Evolutionary conservation across 2,888 invertebrate genomes (phyloP), one percentile per base, ranked within the genome.

Genomic region (Amaurobius ferox): DNA sequence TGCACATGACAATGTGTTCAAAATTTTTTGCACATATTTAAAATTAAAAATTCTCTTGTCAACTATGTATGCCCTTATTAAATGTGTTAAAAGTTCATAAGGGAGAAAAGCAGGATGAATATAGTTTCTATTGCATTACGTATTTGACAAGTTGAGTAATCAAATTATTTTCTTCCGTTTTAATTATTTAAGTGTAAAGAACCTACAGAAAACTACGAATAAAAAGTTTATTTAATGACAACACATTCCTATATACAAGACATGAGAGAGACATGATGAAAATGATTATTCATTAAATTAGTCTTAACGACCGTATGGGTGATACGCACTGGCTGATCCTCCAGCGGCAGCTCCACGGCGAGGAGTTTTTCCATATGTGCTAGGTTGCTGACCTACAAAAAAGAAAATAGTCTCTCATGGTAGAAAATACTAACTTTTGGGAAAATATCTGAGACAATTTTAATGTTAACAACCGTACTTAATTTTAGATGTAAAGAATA

Each of bases 201-300:
- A n/a, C n/a, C n/a, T n/a, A n/a, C n/a, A n/a, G n/a, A n/a, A n/a
- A 71, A 79, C 79, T 79, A 80, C 61, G 66, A 77, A 77, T 83
- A 83, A 83, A 78, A 81, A 39, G n/a, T 44, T 83, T 83, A 76
- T 76, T 83, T 81, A 68, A 81, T 62, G 81, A 70, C 81, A 81
- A 40, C 61, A 74, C 30, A 83, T 19, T 48, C n/a, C 77, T 83
- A 83, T 83, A 48, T 83, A 83, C 83, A 83, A 70, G 55, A 77
- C 71, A 71, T 77, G 71, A 13, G 55, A n/a, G n/a, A 71, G 11
- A 32, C 68, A 72, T 76, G 76, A 81, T 81, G 73, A 73, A 55
- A 76, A 64, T 39, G 29, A 32, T 72, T 68, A 70, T 19, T 39
- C 5, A 19, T 66, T 66, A 30, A 77, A 68, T 39, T 30, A 29